phyloP scores from a whole-genome alignment of 2,113 vertebrate species.

The Pardalotus punctatus region DNA sequence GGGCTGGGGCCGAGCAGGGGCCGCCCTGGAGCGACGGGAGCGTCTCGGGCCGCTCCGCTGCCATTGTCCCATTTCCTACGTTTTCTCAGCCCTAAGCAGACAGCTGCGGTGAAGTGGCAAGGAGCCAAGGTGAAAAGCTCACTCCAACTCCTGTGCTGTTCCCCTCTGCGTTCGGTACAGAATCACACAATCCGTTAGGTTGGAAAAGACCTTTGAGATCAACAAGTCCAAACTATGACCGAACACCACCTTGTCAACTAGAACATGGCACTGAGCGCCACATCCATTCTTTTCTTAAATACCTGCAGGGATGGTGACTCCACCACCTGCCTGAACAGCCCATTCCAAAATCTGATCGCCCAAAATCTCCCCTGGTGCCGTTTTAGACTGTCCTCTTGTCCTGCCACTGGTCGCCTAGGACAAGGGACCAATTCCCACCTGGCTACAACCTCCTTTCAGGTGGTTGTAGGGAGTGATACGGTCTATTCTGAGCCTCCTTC shows the following conservation, averaged over 20 bases:
- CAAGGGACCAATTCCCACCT: neutral
- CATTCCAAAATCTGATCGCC: neutral
- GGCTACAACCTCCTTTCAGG: neutral
- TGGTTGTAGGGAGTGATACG: rapidly evolving
- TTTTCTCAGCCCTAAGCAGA: rapidly evolving
- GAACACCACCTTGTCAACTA: neutral
- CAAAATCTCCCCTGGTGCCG: neutral
- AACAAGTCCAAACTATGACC: too few species aligned
- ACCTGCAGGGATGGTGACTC: neutral
- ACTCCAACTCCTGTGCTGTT: neutral
- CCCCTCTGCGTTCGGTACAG: neutral
- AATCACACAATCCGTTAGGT: neutral
- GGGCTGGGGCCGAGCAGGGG: neutral
- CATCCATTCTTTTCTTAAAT: neutral
- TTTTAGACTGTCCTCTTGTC: neutral
- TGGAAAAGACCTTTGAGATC: neutral
- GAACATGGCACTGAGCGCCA: neutral
- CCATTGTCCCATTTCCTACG: rapidly evolving
- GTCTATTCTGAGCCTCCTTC: rapidly evolving
- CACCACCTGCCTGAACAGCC: neutral
- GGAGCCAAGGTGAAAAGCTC: neutral
- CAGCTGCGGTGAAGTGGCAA: neutral
- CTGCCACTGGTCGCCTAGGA: neutral
- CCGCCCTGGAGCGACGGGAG: too few species aligned
- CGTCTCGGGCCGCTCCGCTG: rapidly evolving